Evolutionary conservation across 2,888 invertebrate species (phyloP).

Genomic region (Synergus japonicus): DNA sequence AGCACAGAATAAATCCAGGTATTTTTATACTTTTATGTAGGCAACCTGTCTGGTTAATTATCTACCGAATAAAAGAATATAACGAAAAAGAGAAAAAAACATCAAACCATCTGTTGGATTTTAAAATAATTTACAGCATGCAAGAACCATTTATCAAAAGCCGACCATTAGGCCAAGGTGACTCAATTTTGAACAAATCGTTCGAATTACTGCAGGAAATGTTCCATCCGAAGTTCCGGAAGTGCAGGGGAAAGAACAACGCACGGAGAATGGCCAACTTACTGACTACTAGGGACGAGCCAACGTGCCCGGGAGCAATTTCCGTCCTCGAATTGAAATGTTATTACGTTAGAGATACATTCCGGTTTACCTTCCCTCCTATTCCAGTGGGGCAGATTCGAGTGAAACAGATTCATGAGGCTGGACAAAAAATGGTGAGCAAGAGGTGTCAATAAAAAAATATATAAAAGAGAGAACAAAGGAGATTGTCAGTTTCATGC

Average conservation of each 20-base stretch:
- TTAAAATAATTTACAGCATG: not conserved
- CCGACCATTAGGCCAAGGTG: not conserved
- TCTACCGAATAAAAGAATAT: no score
- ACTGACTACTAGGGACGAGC: slow-evolving; percentile 58
- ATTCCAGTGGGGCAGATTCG: slow-evolving; percentile 22
- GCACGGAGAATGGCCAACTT: slow-evolving; percentile 57
- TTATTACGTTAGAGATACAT: slow-evolving; percentile 74
- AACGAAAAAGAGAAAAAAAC: no score
- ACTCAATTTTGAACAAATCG: not conserved
- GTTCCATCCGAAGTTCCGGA: not conserved
- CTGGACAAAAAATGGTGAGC: not conserved
- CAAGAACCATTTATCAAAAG: not conserved
- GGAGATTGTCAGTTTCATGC: not conserved
- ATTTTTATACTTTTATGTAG: not conserved
- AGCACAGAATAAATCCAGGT: not conserved
- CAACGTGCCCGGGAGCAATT: slow-evolving; percentile 69
- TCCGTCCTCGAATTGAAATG: slow-evolving; percentile 76
- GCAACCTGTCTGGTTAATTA: not conserved
- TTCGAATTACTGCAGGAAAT: slow-evolving; percentile 18
- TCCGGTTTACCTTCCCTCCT: slow-evolving; percentile 58
- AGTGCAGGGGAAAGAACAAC: slow-evolving; percentile 47
- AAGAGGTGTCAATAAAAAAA: slow-evolving; percentile 20
- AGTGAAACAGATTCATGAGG: slow-evolving; percentile 24
- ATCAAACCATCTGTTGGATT: not conserved
- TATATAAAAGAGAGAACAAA: not conserved